Evolutionary conservation across 2,113 vertebrate genomes (phyloP).

Genomic region (Psilopsiagon aurifrons): DNA sequence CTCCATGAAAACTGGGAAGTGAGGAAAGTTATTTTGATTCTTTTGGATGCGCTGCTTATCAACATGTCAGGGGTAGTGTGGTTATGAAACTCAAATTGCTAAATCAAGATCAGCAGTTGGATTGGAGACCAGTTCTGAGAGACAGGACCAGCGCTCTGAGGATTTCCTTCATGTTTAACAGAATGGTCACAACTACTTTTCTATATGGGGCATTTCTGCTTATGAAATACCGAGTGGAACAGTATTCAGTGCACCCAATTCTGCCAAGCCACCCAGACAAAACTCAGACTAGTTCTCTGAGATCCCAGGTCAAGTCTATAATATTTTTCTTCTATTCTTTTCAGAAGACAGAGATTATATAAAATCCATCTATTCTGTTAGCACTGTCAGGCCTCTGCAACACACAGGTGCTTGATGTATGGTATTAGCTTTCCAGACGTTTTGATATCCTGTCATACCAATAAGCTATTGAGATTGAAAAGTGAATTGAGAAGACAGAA

Average conservation of each 20-base stretch:
- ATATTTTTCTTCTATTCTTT: slow-evolving; percentile 56
- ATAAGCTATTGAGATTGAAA: slow-evolving; percentile 56
- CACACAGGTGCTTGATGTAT: slow-evolving; percentile 32
- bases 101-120: not conserved
- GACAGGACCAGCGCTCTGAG: not conserved
- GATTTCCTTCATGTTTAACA: not conserved
- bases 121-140: not conserved
- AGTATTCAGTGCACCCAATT: not conserved
- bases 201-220: not conserved
- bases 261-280: not conserved
- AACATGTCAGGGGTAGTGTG: not conserved
- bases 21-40: not conserved
- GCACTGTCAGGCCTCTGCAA: slow-evolving; percentile 26
- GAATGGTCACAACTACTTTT: not conserved
- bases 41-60: not conserved
- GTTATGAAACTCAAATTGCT: not conserved
- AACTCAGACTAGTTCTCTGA: slow-evolving; percentile 21
- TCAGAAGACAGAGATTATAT: slow-evolving; percentile 49
- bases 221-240: not conserved
- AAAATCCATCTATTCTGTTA: slow-evolving; percentile 40
- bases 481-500: slow-evolving; percentile 28
- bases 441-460: slow-evolving; percentile 56
- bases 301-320: slow-evolving; percentile 46
- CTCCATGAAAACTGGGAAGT: not conserved
- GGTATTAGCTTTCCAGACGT: slow-evolving; percentile 1